A percentile compares a stretch with the other conserved stretches of the same genome.
These are phyloP conservation scores for Trissolcus japonicus DNA, from an alignment of 2,888 invertebrate species.

Conservation along the genomic window DNA sequence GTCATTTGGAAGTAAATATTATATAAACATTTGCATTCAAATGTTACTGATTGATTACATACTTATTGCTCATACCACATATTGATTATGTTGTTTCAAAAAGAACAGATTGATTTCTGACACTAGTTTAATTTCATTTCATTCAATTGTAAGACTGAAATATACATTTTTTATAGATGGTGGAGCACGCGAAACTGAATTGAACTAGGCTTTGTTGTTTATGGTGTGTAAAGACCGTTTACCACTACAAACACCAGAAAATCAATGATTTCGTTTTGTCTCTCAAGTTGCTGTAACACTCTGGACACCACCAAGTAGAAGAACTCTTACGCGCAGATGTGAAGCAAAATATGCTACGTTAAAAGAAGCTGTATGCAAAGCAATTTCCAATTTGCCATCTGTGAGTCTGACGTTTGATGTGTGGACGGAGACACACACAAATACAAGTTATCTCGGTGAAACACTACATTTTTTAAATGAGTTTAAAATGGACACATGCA, in stretches of 20 bases:
- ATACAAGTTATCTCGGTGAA: constrained; percentile 27
- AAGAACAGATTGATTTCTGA: neutral
- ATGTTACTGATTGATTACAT: no score
- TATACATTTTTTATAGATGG: constrained; percentile 23
- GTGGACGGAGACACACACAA: constrained; percentile 35
- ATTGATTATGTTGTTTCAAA: neutral
- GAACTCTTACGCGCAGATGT: constrained; percentile 8
- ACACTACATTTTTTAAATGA: constrained; percentile 27
- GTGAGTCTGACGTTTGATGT: constrained; percentile 25
- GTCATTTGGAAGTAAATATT: constrained; percentile 10
- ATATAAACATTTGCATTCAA: constrained; percentile 2
- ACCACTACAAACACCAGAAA: constrained; percentile 27
- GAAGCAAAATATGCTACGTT: constrained; percentile 14
- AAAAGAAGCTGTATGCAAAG: constrained; percentile 4
- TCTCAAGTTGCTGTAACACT: constrained; percentile 26
- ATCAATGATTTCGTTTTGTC: constrained; percentile 20
- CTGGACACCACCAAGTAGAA: constrained; percentile 23
- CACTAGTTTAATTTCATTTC: neutral
- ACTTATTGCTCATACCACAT: no score
- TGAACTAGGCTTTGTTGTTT: constrained; percentile 24
- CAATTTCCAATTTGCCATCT: constrained; percentile 4
- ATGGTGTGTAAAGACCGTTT: constrained; percentile 35
- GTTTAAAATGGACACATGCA: constrained; percentile 77
- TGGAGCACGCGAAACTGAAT: constrained; percentile 12
- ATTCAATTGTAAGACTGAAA: neutral